These are phyloP conservation scores for Halesus radiatus DNA, from an alignment of 1,140 invertebrate species.

Conservation along the genomic window DNA sequence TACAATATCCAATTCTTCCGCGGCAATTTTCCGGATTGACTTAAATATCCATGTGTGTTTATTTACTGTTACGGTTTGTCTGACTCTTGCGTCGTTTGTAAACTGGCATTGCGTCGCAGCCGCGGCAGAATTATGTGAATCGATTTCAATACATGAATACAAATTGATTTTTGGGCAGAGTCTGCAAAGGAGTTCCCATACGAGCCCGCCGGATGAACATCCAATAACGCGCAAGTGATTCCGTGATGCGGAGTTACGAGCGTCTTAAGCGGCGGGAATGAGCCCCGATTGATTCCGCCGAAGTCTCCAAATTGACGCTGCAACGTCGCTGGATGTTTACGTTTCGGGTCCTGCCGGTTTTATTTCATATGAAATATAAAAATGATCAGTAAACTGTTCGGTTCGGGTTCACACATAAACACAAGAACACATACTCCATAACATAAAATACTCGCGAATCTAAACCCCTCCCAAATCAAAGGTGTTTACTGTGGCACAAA, in stretches of 20 bases:
- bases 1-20: neutral
- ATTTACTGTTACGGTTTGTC: slow-evolving; percentile 11
- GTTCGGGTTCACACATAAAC: too few species aligned
- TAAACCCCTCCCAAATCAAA: too few species aligned
- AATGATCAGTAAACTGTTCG: neutral
- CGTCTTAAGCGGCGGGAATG: slow-evolving; percentile 53
- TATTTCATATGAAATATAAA: neutral
- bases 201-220: slow-evolving; percentile 18
- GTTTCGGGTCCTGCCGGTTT: neutral
- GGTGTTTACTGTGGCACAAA: too few species aligned
- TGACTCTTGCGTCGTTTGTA: slow-evolving; percentile 1
- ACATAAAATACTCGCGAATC: too few species aligned
- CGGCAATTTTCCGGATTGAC: neutral
- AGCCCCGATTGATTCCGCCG: slow-evolving; percentile 5
- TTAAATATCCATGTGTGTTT: slow-evolving; percentile 8
- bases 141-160: slow-evolving; percentile 58
- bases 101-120: slow-evolving; percentile 2
- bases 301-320: slow-evolving; percentile 22
- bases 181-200: neutral
- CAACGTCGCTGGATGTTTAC: neutral
- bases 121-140: slow-evolving; percentile 54
- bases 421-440: too few species aligned
- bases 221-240: slow-evolving; percentile 55
- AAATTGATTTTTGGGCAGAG: slow-evolving; percentile 53
- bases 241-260: slow-evolving; percentile 56